These are phyloP conservation scores for Halichoerus grypus DNA, from an alignment of 2,113 vertebrate species.

Conservation along the genomic window DNA sequence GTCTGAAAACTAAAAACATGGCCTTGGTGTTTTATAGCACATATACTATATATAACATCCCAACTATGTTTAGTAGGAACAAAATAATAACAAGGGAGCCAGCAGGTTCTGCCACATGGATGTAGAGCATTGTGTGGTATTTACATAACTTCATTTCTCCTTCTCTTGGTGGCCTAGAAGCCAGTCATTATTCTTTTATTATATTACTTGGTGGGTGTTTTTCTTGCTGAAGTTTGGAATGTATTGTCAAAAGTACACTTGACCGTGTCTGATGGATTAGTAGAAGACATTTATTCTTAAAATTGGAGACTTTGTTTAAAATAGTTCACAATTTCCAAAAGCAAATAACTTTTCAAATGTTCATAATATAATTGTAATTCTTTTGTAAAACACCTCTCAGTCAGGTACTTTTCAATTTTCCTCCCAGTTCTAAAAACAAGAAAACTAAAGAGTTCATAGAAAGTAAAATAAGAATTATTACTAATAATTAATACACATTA, in stretches of 20 bases:
- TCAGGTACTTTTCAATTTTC: background rate
- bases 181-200: slow-evolving; percentile 23
- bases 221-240: slow-evolving; percentile 38
- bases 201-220: background rate
- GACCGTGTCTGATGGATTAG: background rate
- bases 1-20: slow-evolving; percentile 45
- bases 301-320: background rate
- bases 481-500: background rate
- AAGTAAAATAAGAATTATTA: slow-evolving; percentile 31
- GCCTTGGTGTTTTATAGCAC: slow-evolving; percentile 22
- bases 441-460: background rate
- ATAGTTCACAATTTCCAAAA: background rate
- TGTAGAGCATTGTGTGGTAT: slow-evolving; percentile 42
- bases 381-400: background rate
- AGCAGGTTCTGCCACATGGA: background rate
- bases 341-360: background rate
- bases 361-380: background rate
- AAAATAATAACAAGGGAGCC: background rate
- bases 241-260: background rate
- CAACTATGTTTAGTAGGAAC: background rate
- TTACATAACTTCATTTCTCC: slow-evolving; percentile 17
- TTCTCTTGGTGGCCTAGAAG: slow-evolving; percentile 56
- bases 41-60: background rate
- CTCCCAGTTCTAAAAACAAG: background rate
- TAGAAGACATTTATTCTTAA: background rate